A percentile compares a stretch with the other conserved stretches of the same genome.
phyloP scores from a whole-genome alignment of 2,797 vertebrate genomes.

The Hippopotamyrus pictus region DNA sequence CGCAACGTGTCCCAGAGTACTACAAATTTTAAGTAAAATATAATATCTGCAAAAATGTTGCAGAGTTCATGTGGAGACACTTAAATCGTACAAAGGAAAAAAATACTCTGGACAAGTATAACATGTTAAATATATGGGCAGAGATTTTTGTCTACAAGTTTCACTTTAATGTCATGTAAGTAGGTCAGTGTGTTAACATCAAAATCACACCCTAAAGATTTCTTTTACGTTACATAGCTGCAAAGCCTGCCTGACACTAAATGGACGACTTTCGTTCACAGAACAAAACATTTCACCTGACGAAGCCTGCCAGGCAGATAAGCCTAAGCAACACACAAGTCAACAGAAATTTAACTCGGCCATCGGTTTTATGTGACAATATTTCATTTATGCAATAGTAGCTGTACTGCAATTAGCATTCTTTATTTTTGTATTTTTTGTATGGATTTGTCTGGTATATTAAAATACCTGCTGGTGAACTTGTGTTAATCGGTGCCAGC shows the following conservation, averaged over 20 bases:
- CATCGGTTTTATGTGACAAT: neutral
- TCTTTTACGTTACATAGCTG: neutral
- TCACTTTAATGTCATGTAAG: neutral
- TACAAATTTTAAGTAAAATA: neutral
- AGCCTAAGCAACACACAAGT: neutral
- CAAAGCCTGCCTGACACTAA: neutral
- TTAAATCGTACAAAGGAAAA: neutral
- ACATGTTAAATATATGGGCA: neutral
- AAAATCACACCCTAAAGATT: neutral
- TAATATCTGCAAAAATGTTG: neutral
- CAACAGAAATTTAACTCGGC: neutral
- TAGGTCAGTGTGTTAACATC: slow-evolving; percentile 2
- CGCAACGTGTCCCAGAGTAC: neutral
- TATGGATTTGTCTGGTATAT: neutral
- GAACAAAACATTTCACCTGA: neutral
- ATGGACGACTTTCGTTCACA: neutral
- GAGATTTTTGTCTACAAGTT: neutral
- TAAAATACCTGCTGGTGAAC: neutral
- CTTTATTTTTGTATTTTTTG: neutral
- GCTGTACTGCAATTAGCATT: neutral
- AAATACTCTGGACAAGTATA: neutral
- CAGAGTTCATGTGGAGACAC: neutral
- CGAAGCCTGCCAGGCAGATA: neutral
- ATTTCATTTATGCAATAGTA: neutral
- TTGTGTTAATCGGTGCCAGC: neutral